Percentiles rank a stretch among this genome's conserved stretches.
phyloP scores from a whole-genome alignment of 2,888 invertebrate genomes.

The Anorthoa munda region DNA sequence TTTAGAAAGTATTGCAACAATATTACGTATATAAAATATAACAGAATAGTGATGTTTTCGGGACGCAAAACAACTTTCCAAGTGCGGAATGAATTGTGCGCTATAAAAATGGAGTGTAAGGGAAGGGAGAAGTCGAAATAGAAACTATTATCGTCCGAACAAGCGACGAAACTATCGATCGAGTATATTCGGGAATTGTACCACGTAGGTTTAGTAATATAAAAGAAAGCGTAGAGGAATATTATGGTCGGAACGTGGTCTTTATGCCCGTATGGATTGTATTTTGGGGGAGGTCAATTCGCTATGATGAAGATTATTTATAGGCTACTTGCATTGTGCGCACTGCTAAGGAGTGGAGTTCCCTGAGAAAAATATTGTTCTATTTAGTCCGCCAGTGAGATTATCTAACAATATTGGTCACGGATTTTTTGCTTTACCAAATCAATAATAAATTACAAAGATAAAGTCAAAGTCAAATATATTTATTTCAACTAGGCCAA shows the following conservation, averaged over 20 bases:
- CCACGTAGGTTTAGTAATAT: constrained; percentile 28
- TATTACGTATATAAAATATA: constrained; percentile 24
- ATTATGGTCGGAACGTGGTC: constrained; percentile 48
- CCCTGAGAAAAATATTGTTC: not conserved
- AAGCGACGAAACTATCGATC: constrained; percentile 53
- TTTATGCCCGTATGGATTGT: constrained; percentile 29
- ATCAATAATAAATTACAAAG: too few species aligned
- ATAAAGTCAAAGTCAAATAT: too few species aligned
- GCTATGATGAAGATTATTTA: not conserved
- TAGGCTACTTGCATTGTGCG: not conserved
- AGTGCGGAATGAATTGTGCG: constrained; percentile 27
- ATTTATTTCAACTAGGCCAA: too few species aligned
- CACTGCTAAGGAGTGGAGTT: not conserved
- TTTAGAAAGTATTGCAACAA: constrained; percentile 38
- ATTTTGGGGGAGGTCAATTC: constrained; percentile 24
- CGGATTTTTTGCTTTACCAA: too few species aligned
- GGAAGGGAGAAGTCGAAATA: constrained; percentile 17
- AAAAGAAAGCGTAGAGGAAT: constrained; percentile 33
- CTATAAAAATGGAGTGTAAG: constrained; percentile 38
- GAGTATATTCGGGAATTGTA: constrained; percentile 48
- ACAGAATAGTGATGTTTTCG: constrained; percentile 28
- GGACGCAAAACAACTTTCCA: constrained; percentile 40
- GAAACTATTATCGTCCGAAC: constrained; percentile 44
- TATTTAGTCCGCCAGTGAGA: too few species aligned
- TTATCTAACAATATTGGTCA: too few species aligned